Conservation (phyloP, 2,113 vertebrate species). For the Marmota monax region DNA sequence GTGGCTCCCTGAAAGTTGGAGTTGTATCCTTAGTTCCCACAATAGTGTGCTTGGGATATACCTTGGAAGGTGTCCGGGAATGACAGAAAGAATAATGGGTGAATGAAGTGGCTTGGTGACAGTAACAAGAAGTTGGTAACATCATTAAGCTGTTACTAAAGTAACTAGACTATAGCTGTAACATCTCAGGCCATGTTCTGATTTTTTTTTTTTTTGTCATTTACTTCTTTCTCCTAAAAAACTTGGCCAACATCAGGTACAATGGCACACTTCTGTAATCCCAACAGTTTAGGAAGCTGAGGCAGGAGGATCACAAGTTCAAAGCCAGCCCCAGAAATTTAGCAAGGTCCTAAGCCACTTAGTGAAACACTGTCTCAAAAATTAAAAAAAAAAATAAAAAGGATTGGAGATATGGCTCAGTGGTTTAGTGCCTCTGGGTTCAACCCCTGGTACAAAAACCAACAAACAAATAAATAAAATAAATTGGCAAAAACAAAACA, state of each 20-base stretch:
- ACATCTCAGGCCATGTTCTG: not conserved
- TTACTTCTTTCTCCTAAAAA: conserved; percentile 1
- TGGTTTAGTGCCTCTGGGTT: too few species aligned
- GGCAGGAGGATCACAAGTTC: too few species aligned
- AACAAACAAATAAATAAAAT: not conserved
- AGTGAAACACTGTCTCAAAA: too few species aligned
- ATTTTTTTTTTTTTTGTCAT: conserved; percentile 11
- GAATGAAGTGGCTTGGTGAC: not conserved
- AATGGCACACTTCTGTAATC: too few species aligned
- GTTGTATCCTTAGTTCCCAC: not conserved
- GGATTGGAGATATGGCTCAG: too few species aligned
- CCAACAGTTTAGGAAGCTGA: too few species aligned
- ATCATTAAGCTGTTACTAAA: not conserved
- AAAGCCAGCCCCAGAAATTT: too few species aligned
- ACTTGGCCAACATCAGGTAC: not conserved
- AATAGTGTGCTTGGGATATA: too few species aligned
- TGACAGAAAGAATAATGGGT: not conserved
- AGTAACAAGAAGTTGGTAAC: not conserved
- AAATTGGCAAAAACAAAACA: not conserved
- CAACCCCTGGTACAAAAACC: too few species aligned
- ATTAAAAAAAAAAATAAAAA: too few species aligned
- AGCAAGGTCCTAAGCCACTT: too few species aligned
- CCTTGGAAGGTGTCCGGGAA: not conserved
- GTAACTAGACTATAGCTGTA: not conserved
- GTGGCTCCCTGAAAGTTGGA: not conserved